Evolutionary conservation across 2,888 invertebrate genomes (phyloP), one percentile per base, ranked within the genome.

Genomic region (Apoderus coryli): DNA sequence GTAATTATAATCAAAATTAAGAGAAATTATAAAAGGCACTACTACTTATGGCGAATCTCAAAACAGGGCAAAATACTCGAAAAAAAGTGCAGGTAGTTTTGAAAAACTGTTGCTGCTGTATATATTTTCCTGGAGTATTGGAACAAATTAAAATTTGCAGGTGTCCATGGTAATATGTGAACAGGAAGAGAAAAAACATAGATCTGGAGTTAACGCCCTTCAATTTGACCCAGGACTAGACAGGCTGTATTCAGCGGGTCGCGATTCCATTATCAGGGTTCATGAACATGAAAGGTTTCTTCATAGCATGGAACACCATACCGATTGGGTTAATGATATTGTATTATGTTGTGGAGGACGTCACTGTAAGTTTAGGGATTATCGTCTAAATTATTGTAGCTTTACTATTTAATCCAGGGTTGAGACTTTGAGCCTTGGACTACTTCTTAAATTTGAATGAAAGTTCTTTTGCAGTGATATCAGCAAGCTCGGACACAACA

Each of bases 271-370:
- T 50, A 92, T 98, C 47, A 69, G 98, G 52, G 90, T 82, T 48
- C 90, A 86, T 78, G 78, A 84, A 56, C 67, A 75, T 56, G 80
- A 84, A 41, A 74, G 73, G 30, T 95, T 90, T 53, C 69, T 89
- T 37, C 86, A 90, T 53, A 90, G 93, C 15, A 90, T 99, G 92
- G 96, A 98, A 57, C 96, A 98, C 60, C 98, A 98, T 56, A 96
- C 95, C 3, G 98, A 98, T 60, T 98, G 98, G 98, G 95, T 98
- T 27, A 98, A 98, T 60, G 98, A 98, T 61, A 90, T 99, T 53
- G 85, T 96, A 22, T 66, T 98, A 14, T 98, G 96, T 56, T 95
- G 95, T 59, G 85, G 85, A 41, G 96, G 96, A 19, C 80, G 88
- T 57, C 92, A 95, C 60, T 71, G 86, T 86, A 61, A 62, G 69